A percentile compares a stretch with the other conserved stretches of the same genome.
Evolutionary conservation across 2,113 vertebrate species (phyloP).

Genomic region (Paralichthys olivaceus): DNA sequence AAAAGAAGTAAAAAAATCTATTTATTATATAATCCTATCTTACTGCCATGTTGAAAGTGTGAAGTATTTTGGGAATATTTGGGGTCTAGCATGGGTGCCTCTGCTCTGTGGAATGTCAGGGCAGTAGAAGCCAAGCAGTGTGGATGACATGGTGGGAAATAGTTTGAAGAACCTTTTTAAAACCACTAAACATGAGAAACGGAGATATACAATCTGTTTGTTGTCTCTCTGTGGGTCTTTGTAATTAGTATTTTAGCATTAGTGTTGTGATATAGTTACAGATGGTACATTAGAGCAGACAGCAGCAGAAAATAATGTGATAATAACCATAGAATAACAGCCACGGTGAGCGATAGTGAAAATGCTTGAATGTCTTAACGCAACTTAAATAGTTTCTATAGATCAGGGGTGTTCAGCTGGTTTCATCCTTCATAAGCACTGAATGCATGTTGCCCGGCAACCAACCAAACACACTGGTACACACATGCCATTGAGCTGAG

Average conservation of each 20-base stretch:
- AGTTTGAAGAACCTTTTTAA: neutral
- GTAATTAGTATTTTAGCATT: no score
- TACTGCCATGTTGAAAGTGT: neutral
- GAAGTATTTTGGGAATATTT: neutral
- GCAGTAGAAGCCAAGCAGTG: conserved; percentile 4
- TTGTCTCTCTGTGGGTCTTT: neutral
- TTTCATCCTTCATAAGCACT: conserved; percentile 48
- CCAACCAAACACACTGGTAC: conserved; percentile 61
- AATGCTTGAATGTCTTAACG: neutral
- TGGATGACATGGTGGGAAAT: conserved; percentile 11
- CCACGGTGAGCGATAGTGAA: neutral
- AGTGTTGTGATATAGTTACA: neutral
- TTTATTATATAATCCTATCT: neutral
- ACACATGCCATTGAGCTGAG: conserved; percentile 69
- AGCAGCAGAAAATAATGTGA: neutral
- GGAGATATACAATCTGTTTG: neutral
- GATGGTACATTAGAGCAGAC: neutral
- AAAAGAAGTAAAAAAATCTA: no score
- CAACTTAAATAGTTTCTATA: conserved; percentile 6
- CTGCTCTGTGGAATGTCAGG: conserved; percentile 13
- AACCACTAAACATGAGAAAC: neutral
- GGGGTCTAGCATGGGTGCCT: neutral
- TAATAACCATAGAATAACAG: neutral
- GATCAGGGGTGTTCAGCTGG: conserved; percentile 29
- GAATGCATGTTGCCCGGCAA: conserved; percentile 62